Conservation (phyloP, 2,888 invertebrate genomes). For the Helicoverpa assulta region DNA sequence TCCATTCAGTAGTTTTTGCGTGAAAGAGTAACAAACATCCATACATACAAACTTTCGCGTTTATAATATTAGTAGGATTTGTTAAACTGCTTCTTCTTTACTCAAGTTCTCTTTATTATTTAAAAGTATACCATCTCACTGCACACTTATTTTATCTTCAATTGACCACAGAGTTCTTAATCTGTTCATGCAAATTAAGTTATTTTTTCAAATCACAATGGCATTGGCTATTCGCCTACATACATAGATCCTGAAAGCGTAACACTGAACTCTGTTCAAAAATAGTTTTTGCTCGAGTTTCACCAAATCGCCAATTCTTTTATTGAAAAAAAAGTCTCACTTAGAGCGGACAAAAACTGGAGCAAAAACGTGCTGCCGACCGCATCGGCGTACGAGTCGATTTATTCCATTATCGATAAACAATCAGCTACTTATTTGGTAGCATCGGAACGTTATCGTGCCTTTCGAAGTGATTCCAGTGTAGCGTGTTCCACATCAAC, state of each 20-base stretch:
- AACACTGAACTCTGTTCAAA: constrained; percentile 26
- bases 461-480: constrained; percentile 21
- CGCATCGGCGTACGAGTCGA: constrained; percentile 3
- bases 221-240: neutral
- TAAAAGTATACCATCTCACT: too few species aligned
- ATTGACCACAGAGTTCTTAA: too few species aligned
- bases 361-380: constrained; percentile 23
- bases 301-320: constrained; percentile 28
- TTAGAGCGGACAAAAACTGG: constrained; percentile 26
- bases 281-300: constrained; percentile 49
- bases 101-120: too few species aligned
- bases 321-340: constrained; percentile 33
- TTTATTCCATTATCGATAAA: constrained; percentile 21
- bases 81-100: neutral
- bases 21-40: too few species aligned
- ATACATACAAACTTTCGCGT: too few species aligned
- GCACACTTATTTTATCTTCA: too few species aligned
- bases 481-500: constrained; percentile 36
- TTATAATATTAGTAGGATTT: too few species aligned
- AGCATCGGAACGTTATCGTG: constrained; percentile 19
- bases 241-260: constrained; percentile 28
- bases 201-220: neutral
- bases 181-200: neutral
- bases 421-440: constrained; percentile 24
- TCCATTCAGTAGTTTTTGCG: too few species aligned